These are phyloP conservation scores for Sebastes fasciatus DNA, from an alignment of 2,113 vertebrate species.

Conservation along the genomic window DNA sequence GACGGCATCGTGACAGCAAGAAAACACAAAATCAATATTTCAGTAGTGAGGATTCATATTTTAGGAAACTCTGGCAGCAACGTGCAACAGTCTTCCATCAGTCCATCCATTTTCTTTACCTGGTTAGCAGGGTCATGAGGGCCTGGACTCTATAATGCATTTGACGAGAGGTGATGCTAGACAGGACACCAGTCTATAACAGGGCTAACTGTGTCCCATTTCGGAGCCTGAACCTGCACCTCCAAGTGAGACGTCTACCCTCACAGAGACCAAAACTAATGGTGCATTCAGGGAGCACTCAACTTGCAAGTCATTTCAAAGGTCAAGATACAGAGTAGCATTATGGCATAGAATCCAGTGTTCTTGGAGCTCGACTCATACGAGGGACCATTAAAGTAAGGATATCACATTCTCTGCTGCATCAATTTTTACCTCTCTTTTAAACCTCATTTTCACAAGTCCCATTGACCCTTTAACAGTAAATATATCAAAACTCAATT, in stretches of 20 bases:
- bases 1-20: slow-evolving; percentile 54
- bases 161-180: slow-evolving; percentile 4
- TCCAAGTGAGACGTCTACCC: background rate
- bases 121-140: background rate
- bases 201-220: background rate
- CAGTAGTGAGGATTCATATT: slow-evolving; percentile 63
- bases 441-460: background rate
- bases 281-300: background rate
- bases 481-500: background rate
- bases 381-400: background rate
- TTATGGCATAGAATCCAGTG: no score
- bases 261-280: background rate
- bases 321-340: background rate
- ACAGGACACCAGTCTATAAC: background rate
- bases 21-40: slow-evolving; percentile 77
- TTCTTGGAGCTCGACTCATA: background rate
- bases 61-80: slow-evolving; percentile 47
- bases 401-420: background rate
- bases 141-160: background rate
- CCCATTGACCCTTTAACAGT: background rate
- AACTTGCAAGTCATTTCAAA: background rate
- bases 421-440: background rate
- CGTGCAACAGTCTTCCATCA: background rate
- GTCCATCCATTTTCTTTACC: slow-evolving; percentile 16
- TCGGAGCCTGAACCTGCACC: background rate